A percentile compares a stretch with the other conserved stretches of the same genome.
These are phyloP conservation scores for Enteromius fasciolatus DNA, from an alignment of 2,797 vertebrate species.

Conservation along the genomic window DNA sequence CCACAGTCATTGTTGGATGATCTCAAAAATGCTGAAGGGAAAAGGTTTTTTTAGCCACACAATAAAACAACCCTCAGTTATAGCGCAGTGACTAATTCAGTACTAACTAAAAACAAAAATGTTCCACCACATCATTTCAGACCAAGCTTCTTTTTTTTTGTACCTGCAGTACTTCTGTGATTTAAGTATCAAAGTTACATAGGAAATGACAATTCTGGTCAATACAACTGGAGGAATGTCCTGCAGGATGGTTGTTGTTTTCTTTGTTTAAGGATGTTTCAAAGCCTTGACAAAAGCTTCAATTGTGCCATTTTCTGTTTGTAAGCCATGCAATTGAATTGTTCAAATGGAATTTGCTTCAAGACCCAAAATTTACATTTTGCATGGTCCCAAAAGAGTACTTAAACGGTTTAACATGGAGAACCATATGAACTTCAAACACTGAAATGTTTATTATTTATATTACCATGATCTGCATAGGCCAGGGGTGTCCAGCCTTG, in stretches of 20 bases:
- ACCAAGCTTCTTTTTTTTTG: neutral
- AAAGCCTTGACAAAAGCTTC: neutral
- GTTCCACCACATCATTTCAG: neutral
- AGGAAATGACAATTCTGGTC: neutral
- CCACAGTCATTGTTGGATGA: neutral
- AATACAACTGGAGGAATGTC: neutral
- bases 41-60: conserved; percentile 1
- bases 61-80: neutral
- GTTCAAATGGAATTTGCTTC: neutral
- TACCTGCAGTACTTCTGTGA: neutral
- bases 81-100: neutral
- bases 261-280: neutral
- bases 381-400: neutral
- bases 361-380: neutral
- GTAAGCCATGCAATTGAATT: neutral
- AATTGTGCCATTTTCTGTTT: neutral
- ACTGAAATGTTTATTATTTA: neutral
- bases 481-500: neutral
- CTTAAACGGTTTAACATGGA: neutral
- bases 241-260: neutral
- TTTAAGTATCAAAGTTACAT: neutral
- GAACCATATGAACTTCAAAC: conserved; percentile 1
- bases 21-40: conserved; percentile 22
- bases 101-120: neutral
- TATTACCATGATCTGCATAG: neutral